phyloP scores from a whole-genome alignment of 2,113 vertebrate genomes.

The Percina caprodes region DNA sequence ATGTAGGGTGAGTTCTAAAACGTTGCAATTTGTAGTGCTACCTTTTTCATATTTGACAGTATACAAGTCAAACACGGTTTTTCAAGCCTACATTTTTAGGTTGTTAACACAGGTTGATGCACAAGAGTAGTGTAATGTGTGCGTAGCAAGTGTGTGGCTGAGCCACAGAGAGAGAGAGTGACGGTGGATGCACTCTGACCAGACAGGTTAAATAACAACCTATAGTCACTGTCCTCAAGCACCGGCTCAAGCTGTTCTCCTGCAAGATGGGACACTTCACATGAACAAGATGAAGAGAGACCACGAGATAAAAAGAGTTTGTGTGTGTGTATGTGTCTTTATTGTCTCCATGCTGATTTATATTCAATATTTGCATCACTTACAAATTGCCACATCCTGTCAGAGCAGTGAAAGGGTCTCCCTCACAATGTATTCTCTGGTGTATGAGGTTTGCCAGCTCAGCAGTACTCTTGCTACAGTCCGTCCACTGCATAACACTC shows the following conservation, averaged over 20 bases:
- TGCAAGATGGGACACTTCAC: slow-evolving; percentile 67
- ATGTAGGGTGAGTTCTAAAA: too few relatives aligned
- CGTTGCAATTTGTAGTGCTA: too few relatives aligned
- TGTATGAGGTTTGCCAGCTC: slow-evolving; percentile 16
- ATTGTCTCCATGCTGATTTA: background rate
- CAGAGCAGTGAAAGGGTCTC: background rate
- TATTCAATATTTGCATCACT: background rate
- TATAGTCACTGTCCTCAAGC: slow-evolving; percentile 12
- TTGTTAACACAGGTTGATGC: too few relatives aligned
- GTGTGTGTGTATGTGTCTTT: background rate
- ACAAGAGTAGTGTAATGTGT: too few relatives aligned
- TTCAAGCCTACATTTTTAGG: too few relatives aligned
- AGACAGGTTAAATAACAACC: too few relatives aligned
- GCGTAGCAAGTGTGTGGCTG: too few relatives aligned
- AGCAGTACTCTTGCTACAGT: slow-evolving; percentile 14
- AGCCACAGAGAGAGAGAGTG: too few relatives aligned
- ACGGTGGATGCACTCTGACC: too few relatives aligned
- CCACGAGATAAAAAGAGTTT: slow-evolving; percentile 39
- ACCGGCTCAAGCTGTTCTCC: slow-evolving; percentile 57
- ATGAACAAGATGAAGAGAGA: slow-evolving; percentile 53
- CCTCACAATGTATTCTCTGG: background rate
- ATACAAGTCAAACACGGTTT: too few relatives aligned
- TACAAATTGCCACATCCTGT: background rate
- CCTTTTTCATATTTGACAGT: too few relatives aligned
- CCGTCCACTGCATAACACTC: slow-evolving; percentile 10